Base-by-base conservation (phyloP, 2,888 invertebrate genomes). In the Brachyptera putata region DNA sequence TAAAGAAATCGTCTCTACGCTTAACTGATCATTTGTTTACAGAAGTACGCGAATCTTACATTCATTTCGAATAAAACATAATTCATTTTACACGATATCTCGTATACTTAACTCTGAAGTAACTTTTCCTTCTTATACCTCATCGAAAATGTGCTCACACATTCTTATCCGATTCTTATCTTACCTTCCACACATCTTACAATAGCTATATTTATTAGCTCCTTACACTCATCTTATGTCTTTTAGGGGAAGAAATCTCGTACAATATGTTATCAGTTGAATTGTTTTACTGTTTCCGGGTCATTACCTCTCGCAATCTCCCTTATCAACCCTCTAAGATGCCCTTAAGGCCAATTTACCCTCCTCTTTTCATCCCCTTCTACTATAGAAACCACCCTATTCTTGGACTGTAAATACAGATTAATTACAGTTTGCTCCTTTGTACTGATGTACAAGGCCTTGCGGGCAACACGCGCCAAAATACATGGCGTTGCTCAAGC, bases 201-300 rank as follows among this genome's bases (percentile, higher is more conserved):
- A n/a, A n/a, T n/a, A n/a, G n/a, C n/a, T n/a, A n/a, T n/a, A n/a
- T n/a, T n/a, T n/a, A n/a, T n/a, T n/a, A n/a, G n/a, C n/a, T n/a
- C n/a, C n/a, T n/a, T n/a, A n/a, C n/a, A n/a, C n/a, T n/a, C 7
- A 13, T 53, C 22, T 30, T 36, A 34, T 24, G 16, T 11, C 53
- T 21, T 36, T 36, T 34, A 36, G 36, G 53, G 36, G 16, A n/a
- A 34, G 34, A 50, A 53, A 53, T 53, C 53, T 36, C 36, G 50
- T 50, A 50, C 49, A 50, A 50, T 50, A 50, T 30, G 49, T 50
- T 50, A 22, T 53, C 36, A 22, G 36, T 21, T 53, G 53, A 22
- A 53, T 53, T 53, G 53, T 36, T 53, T 53, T 53, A 53, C 18
- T 53, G 36, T 53, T 53, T 53, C 53, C 37, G 22, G 21, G 22